Evolutionary conservation across 2,113 vertebrate genomes (phyloP).

Genomic region (Sorex araneus): DNA sequence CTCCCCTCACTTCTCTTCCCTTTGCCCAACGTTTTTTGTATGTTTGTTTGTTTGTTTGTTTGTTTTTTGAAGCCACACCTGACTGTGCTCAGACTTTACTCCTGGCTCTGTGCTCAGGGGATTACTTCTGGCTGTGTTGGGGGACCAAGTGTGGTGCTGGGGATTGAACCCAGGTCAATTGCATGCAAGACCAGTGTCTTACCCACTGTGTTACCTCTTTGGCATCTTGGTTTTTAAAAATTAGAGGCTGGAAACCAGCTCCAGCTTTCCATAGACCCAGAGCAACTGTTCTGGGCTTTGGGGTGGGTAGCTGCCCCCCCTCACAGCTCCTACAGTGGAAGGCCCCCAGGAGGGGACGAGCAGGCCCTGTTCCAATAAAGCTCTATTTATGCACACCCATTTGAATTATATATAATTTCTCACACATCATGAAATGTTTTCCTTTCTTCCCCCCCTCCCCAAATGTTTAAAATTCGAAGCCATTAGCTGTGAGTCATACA

Average conservation of each 20-base stretch:
- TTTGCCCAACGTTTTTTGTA: no score
- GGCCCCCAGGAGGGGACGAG: neutral
- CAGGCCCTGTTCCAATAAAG: neutral
- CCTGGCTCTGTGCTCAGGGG: no score
- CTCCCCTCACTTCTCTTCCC: no score
- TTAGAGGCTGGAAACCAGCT: neutral
- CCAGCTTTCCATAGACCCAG: neutral
- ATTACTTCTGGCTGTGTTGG: no score
- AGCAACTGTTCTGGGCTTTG: neutral
- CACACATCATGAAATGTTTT: neutral
- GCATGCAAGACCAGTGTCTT: no score
- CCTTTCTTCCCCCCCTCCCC: neutral
- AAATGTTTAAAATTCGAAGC: neutral
- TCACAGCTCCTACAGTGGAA: neutral
- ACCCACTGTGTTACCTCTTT: no score
- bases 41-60: no score
- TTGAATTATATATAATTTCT: slow-evolving; percentile 5
- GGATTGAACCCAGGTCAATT: no score
- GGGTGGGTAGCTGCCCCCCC: no score
- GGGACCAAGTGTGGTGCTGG: no score
- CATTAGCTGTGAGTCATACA: neutral
- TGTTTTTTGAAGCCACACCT: no score
- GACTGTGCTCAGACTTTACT: no score
- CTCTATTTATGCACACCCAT: neutral
- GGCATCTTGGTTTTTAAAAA: neutral